Conservation (phyloP, 2,113 vertebrate species). For the Cynocephalus volans region DNA sequence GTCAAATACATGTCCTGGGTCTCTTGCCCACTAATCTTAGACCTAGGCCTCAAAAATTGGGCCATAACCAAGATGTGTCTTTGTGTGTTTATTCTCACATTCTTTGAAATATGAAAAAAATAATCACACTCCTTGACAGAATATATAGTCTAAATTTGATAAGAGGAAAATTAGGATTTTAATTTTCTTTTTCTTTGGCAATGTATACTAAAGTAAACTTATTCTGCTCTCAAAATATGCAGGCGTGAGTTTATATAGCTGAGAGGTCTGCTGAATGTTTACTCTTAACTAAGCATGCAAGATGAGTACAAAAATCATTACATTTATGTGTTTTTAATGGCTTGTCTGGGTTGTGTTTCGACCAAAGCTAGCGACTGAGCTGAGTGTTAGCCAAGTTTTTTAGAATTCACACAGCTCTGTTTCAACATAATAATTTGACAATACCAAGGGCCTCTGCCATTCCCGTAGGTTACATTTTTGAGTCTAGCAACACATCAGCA, state of each 20-base stretch:
- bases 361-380: constrained; percentile 31
- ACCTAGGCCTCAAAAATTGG: accelerated
- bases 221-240: accelerated
- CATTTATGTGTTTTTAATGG: constrained; percentile 71
- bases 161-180: neutral
- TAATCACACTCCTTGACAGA: neutral
- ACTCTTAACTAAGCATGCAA: constrained; percentile 72
- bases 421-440: neutral
- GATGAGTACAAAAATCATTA: constrained; percentile 55
- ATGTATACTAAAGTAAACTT: accelerated
- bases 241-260: neutral
- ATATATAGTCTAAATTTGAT: neutral
- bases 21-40: accelerated
- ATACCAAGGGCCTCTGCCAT: neutral
- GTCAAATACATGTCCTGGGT: accelerated
- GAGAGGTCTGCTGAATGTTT: constrained; percentile 1
- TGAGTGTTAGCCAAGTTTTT: constrained; percentile 13
- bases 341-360: constrained; percentile 69
- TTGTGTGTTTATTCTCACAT: accelerated
- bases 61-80: accelerated
- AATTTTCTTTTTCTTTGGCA: neutral
- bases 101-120: neutral
- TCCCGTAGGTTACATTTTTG: neutral
- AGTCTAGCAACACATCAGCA: neutral
- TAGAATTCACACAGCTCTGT: constrained; percentile 53